phyloP scores from a whole-genome alignment of 2,797 vertebrate genomes.

The Bovichtus variegatus region DNA sequence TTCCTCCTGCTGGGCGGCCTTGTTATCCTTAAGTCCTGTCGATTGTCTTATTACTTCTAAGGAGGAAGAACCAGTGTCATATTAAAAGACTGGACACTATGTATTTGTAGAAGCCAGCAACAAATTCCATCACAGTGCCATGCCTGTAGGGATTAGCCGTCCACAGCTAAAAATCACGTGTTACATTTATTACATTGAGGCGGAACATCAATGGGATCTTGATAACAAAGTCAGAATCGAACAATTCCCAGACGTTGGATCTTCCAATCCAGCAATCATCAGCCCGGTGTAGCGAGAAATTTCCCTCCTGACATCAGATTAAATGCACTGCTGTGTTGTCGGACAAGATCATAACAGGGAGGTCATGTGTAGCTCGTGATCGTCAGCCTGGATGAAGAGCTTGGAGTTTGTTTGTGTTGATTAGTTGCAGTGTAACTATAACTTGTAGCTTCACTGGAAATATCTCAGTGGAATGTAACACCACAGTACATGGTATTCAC shows the following conservation, averaged over 20 bases:
- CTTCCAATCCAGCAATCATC: conserved; percentile 46
- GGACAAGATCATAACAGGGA: conserved; percentile 31
- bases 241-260: conserved; percentile 4
- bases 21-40: conserved; percentile 75
- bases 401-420: too few species aligned
- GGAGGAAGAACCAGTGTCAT: conserved; percentile 59
- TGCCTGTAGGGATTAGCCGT: conserved; percentile 48
- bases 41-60: conserved; percentile 73
- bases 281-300: conserved; percentile 11
- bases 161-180: too few species aligned
- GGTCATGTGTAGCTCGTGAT: not conserved
- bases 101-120: conserved; percentile 60
- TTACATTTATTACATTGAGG: conserved; percentile 36
- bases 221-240: conserved; percentile 41
- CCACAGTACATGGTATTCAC: not conserved
- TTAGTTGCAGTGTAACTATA: too few species aligned
- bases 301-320: conserved; percentile 43
- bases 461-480: not conserved
- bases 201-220: conserved; percentile 34
- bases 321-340: conserved; percentile 11
- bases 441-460: not conserved
- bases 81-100: conserved; percentile 49
- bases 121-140: conserved; percentile 28
- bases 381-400: too few species aligned
- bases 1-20: conserved; percentile 61